These are phyloP conservation scores for Lasioglossum albipes DNA, from an alignment of 1,140 invertebrate genomes.

Conservation along the genomic window DNA sequence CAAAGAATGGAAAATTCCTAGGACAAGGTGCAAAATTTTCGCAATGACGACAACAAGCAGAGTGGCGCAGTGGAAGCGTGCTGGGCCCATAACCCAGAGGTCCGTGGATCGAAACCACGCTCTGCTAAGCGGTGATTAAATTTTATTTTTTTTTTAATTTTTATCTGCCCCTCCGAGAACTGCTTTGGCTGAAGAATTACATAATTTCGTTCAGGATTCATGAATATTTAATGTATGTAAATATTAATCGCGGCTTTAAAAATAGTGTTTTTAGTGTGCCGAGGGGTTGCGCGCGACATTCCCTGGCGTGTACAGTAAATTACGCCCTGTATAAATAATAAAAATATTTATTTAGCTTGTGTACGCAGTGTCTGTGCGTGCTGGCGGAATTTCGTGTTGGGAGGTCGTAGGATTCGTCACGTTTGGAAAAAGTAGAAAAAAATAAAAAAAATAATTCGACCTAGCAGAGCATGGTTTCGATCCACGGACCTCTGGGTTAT, in stretches of 20 bases:
- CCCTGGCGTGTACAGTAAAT: neutral
- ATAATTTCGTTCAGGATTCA: neutral
- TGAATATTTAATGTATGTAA: neutral
- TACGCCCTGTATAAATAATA: neutral
- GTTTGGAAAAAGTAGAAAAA: neutral
- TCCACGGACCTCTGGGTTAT: slow-evolving; percentile 99
- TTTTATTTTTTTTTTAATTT: neutral
- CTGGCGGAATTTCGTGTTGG: too few relatives aligned
- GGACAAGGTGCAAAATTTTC: neutral
- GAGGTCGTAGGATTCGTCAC: too few relatives aligned
- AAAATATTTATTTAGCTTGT: neutral
- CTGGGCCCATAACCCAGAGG: slow-evolving; percentile 99
- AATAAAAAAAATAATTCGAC: neutral
- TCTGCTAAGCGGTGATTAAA: slow-evolving; percentile 81
- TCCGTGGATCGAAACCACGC: slow-evolving; percentile 97
- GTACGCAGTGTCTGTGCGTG: neutral
- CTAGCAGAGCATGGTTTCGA: slow-evolving; percentile 94
- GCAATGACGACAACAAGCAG: slow-evolving; percentile 82
- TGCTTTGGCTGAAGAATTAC: neutral
- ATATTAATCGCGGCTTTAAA: neutral
- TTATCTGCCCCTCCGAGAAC: too few relatives aligned
- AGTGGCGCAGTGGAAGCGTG: slow-evolving; percentile 99
- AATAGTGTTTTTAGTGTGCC: neutral
- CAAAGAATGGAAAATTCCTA: neutral
- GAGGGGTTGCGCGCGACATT: neutral